These are phyloP conservation scores for Machimus atricapillus DNA, from an alignment of 2,888 invertebrate genomes.

Conservation along the genomic window DNA sequence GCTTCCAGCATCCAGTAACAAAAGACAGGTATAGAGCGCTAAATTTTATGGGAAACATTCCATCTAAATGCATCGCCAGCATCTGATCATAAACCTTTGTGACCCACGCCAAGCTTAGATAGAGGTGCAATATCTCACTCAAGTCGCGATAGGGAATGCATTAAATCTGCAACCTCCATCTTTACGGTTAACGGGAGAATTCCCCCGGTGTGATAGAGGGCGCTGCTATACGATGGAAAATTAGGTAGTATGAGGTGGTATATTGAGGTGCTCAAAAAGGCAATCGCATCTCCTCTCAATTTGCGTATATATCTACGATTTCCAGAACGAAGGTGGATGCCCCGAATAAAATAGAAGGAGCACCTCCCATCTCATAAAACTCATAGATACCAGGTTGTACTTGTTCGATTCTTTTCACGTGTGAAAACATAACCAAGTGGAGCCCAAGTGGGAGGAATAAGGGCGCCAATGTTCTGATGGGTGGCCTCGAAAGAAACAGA, in stretches of 20 bases:
- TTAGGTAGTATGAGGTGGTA: neutral
- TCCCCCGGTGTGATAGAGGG: neutral
- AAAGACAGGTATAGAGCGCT: neutral
- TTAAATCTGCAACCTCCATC: neutral
- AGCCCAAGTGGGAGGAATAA: neutral
- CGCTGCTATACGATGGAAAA: neutral
- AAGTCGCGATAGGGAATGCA: neutral
- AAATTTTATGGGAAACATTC: neutral
- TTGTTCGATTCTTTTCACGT: slow-evolving; percentile 15
- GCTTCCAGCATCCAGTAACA: neutral
- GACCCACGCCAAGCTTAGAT: neutral
- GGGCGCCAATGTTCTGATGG: neutral
- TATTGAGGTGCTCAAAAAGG: neutral
- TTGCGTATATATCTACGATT: neutral
- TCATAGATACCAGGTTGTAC: neutral
- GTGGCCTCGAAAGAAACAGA: neutral
- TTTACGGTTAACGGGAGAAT: neutral
- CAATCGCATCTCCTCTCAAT: neutral
- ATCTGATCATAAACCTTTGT: neutral
- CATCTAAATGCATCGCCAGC: neutral
- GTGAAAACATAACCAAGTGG: neutral
- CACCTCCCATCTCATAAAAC: neutral
- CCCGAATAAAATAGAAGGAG: neutral
- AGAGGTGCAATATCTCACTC: neutral
- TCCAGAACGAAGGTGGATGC: neutral